phyloP scores from a whole-genome alignment of 2,113 vertebrate genomes.

The Hemicordylus capensis region DNA sequence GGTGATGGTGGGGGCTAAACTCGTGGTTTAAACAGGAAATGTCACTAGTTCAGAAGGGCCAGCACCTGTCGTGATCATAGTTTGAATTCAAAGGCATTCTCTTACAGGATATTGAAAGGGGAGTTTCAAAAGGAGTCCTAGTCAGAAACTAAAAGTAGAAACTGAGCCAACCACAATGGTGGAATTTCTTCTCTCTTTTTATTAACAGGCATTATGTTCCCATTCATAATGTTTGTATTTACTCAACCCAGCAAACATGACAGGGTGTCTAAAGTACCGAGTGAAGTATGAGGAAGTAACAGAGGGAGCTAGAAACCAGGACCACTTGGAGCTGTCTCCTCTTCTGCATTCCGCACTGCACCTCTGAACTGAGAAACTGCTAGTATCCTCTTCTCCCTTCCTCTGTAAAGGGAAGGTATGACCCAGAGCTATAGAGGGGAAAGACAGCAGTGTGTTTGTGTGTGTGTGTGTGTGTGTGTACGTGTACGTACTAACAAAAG shows the following conservation, averaged over 20 bases:
- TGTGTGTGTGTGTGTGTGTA: too few relatives aligned
- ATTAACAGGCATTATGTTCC: background rate
- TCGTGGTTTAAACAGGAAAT: background rate
- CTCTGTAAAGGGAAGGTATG: background rate
- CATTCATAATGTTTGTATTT: too few relatives aligned
- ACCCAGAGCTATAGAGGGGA: background rate
- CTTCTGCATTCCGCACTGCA: background rate
- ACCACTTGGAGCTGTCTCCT: background rate
- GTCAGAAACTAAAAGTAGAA: background rate
- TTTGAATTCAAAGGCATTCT: background rate
- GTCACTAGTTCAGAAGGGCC: background rate
- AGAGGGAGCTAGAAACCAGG: background rate
- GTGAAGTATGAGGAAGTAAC: background rate
- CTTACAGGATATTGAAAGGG: background rate
- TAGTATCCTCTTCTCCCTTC: background rate
- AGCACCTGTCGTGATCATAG: background rate
- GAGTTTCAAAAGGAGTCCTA: background rate
- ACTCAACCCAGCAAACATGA: too few relatives aligned
- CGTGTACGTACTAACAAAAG: too few relatives aligned
- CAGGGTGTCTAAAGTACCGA: background rate
- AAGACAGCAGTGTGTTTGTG: background rate
- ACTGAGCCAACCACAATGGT: background rate
- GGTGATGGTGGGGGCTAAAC: background rate
- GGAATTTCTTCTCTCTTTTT: background rate
- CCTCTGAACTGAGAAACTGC: background rate